phyloP scores from a whole-genome alignment of 2,113 vertebrate genomes.

The Potamarius usumacintae region DNA sequence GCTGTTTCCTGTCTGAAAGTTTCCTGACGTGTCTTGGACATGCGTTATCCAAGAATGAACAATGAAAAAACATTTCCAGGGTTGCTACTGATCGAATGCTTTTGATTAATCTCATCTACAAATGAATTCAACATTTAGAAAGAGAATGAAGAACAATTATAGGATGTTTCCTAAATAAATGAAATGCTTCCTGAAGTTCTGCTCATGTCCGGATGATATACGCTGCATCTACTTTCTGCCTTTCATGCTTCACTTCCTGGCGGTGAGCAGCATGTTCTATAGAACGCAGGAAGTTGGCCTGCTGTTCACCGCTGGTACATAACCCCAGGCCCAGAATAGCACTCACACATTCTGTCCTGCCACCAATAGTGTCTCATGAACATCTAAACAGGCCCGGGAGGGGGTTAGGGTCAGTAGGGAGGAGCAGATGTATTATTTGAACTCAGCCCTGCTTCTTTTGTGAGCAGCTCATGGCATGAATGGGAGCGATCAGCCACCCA shows the following conservation, averaged over 20 bases:
- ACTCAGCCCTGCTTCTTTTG: slow-evolving; percentile 71
- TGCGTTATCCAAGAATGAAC: not conserved
- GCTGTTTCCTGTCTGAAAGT: not conserved
- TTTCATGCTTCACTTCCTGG: slow-evolving; percentile 47
- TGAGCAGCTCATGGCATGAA: slow-evolving; percentile 72
- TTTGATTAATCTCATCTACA: not conserved
- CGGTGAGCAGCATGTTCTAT: slow-evolving; percentile 36
- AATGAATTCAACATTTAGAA: no score
- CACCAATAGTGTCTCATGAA: slow-evolving; percentile 48
- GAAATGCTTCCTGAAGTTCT: slow-evolving; percentile 28
- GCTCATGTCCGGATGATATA: slow-evolving; percentile 19
- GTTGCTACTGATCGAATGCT: not conserved
- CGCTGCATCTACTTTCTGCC: slow-evolving; percentile 8
- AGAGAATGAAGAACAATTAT: no score
- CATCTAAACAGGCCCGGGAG: slow-evolving; percentile 31
- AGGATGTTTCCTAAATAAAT: not conserved
- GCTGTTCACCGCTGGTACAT: slow-evolving; percentile 43
- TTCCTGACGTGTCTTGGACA: not conserved
- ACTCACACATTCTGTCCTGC: slow-evolving; percentile 39
- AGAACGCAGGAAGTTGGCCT: slow-evolving; percentile 49
- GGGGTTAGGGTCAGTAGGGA: slow-evolving; percentile 19
- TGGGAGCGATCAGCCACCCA: slow-evolving; percentile 74
- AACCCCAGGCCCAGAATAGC: slow-evolving; percentile 41
- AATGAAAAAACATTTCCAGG: not conserved
- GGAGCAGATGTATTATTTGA: slow-evolving; percentile 71